Conservation (phyloP, 2,888 invertebrate species). For the Mesorhabditis belari region DNA sequence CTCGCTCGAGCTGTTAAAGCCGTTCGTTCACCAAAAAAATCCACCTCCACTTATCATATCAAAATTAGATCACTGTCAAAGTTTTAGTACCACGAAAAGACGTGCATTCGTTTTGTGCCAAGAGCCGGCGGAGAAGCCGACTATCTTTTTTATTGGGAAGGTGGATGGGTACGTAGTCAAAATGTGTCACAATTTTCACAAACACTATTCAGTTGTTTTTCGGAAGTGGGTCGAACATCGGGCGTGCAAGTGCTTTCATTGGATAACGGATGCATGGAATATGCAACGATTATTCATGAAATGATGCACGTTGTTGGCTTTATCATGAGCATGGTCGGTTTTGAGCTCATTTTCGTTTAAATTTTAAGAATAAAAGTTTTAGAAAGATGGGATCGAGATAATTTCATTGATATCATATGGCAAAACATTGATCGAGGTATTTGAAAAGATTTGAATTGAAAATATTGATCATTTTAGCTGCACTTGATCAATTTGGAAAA, state of each 20-base stretch:
- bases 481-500: slow-evolving; percentile 53
- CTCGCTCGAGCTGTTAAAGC: slow-evolving; percentile 51
- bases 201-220: slow-evolving; percentile 40
- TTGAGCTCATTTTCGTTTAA: not conserved
- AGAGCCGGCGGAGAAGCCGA: slow-evolving; percentile 43
- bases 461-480: too few relatives aligned
- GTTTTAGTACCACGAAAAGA: slow-evolving; percentile 52
- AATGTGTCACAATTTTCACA: not conserved
- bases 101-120: slow-evolving; percentile 52
- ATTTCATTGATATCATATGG: slow-evolving; percentile 53
- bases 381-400: slow-evolving; percentile 52
- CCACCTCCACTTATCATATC: too few relatives aligned
- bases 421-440: slow-evolving; percentile 53
- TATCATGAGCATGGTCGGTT: slow-evolving; percentile 50
- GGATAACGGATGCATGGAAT: slow-evolving; percentile 53
- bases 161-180: slow-evolving; percentile 44
- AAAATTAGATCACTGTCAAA: slow-evolving; percentile 2
- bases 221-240: slow-evolving; percentile 51
- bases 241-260: slow-evolving; percentile 51
- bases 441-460: too few relatives aligned
- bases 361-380: slow-evolving; percentile 1
- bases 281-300: slow-evolving; percentile 51
- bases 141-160: slow-evolving; percentile 51
- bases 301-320: slow-evolving; percentile 50
- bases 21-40: too few relatives aligned